Evolutionary conservation across 2,888 invertebrate species (phyloP).

Genomic region (Diarsia mendica): DNA sequence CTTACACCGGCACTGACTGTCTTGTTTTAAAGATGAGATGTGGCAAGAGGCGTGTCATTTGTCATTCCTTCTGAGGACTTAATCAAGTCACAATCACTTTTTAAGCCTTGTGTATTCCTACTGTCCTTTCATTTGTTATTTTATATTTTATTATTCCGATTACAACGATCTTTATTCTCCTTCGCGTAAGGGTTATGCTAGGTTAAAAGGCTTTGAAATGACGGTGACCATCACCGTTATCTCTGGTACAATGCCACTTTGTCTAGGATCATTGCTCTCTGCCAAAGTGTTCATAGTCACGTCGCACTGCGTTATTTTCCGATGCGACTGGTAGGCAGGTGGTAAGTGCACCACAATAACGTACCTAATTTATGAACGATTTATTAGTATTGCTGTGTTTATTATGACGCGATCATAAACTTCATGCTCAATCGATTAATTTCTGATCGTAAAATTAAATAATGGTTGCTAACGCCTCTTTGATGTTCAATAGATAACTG

Average conservation of each 20-base stretch:
- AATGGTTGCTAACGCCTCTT: conserved; percentile 15
- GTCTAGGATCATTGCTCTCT: not conserved
- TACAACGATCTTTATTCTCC: not conserved
- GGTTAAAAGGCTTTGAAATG: not conserved
- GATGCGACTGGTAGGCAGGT: conserved; percentile 6
- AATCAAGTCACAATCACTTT: not conserved
- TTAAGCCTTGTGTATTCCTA: not conserved
- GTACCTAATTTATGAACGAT: conserved; percentile 14
- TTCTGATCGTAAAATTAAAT: conserved; percentile 19
- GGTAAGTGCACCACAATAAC: conserved; percentile 10
- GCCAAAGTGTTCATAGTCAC: conserved; percentile 12
- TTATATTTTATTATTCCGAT: not conserved
- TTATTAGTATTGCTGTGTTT: conserved; percentile 29
- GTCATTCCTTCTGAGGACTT: not conserved
- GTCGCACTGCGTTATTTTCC: not conserved
- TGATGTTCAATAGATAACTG: conserved; percentile 14
- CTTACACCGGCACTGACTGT: too few relatives aligned
- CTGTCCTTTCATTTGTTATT: not conserved
- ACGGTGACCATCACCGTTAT: not conserved
- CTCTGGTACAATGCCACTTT: not conserved
- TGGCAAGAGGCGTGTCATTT: not conserved
- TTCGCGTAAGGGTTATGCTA: not conserved
- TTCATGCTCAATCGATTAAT: conserved; percentile 13
- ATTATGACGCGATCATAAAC: conserved; percentile 32
- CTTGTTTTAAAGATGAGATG: not conserved